Evolutionary conservation across 2,797 vertebrate genomes (phyloP).

Genomic region (Sebastes hopkinsi): DNA sequence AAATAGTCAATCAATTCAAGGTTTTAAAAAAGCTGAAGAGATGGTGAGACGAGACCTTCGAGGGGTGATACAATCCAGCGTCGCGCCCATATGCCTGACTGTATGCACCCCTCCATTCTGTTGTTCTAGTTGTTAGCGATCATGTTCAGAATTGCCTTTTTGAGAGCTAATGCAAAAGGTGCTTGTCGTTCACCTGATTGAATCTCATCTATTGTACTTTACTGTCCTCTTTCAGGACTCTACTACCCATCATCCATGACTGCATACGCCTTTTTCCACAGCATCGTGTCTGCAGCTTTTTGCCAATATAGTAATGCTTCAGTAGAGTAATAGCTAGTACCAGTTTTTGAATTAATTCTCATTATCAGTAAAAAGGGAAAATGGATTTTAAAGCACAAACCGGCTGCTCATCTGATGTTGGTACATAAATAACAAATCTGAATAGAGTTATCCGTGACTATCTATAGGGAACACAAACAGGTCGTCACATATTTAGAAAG

Average conservation of each 20-base stretch:
- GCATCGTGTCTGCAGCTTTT: slow-evolving; percentile 98
- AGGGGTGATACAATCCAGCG: slow-evolving; percentile 84
- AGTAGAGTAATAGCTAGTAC: slow-evolving; percentile 98
- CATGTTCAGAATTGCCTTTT: slow-evolving; percentile 95
- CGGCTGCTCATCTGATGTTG: slow-evolving; percentile 96
- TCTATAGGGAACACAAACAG: slow-evolving; percentile 91
- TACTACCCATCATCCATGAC: slow-evolving; percentile 86
- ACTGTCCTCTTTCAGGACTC: slow-evolving; percentile 87
- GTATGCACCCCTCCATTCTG: slow-evolving; percentile 84
- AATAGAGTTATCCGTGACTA: slow-evolving; percentile 95
- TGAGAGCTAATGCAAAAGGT: slow-evolving; percentile 93
- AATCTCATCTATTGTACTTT: slow-evolving; percentile 89
- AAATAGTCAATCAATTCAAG: slow-evolving; percentile 83
- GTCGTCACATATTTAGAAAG: slow-evolving; percentile 97
- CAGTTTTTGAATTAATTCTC: slow-evolving; percentile 93
- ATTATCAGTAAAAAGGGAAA: slow-evolving; percentile 94
- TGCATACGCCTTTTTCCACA: slow-evolving; percentile 92
- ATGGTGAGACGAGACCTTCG: slow-evolving; percentile 58
- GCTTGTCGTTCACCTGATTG: slow-evolving; percentile 89
- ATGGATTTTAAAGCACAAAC: slow-evolving; percentile 99
- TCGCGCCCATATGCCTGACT: slow-evolving; percentile 77
- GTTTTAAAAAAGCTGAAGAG: slow-evolving; percentile 59
- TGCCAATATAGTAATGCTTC: slow-evolving; percentile 98
- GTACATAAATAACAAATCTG: slow-evolving; percentile 92
- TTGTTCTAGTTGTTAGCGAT: slow-evolving; percentile 92